These are phyloP conservation scores for Corythornis cristatus DNA, from an alignment of 2,113 vertebrate genomes.

Conservation along the genomic window DNA sequence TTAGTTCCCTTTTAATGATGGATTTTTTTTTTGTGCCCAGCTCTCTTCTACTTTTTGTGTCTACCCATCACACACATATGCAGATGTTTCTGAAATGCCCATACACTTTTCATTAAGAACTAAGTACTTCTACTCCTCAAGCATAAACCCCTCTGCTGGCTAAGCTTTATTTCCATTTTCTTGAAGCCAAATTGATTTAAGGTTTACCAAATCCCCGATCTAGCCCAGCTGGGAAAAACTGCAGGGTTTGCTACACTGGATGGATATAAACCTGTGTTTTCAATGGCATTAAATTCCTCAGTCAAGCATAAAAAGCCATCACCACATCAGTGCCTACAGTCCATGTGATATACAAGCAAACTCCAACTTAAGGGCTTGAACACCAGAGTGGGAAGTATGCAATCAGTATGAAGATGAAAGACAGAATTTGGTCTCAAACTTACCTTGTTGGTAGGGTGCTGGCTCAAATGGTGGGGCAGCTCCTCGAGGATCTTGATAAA, in stretches of 20 bases:
- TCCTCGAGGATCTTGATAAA: slow-evolving; percentile 86
- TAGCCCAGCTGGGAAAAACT: neutral
- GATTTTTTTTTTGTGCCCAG: neutral
- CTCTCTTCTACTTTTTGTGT: neutral
- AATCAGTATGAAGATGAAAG: neutral
- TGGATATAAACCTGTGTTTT: neutral
- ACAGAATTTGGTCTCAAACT: neutral
- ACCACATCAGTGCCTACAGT: neutral
- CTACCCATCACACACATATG: neutral
- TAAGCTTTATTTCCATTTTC: neutral
- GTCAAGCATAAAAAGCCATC: neutral
- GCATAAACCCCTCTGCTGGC: neutral
- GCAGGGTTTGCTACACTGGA: neutral
- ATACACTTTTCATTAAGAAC: neutral
- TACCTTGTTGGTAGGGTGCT: slow-evolving; percentile 87
- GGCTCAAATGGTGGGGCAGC: slow-evolving; percentile 89
- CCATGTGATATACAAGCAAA: accelerated
- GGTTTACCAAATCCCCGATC: neutral
- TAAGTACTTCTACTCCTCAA: neutral
- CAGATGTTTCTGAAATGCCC: neutral
- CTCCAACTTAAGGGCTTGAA: neutral
- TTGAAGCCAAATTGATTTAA: neutral
- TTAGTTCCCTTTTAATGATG: neutral
- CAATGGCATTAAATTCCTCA: neutral
- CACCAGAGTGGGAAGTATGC: neutral